Base-by-base conservation (phyloP, 2,113 vertebrate genomes). In the Tylochromis polylepis region DNA sequence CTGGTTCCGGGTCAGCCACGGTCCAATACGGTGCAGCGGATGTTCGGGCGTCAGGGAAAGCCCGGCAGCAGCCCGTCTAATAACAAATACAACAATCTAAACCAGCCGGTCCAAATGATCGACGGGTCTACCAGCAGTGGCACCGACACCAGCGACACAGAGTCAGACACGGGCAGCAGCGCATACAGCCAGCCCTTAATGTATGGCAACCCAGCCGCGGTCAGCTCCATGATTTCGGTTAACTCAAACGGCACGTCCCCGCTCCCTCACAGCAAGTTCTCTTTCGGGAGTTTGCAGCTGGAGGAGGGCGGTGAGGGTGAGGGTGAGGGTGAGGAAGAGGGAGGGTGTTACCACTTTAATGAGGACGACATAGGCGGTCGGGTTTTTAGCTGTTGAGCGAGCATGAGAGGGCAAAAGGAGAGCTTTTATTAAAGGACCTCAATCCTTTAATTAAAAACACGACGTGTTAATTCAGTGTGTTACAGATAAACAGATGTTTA, bases 61-160 rank as follows among this genome's bases (percentile, higher is more conserved):
- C 86, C 87, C 0, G 60, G 53, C 3, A 57, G 24, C 53, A 72
- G 27, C 1, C 82, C 46, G 1, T 77, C 72, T 77, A 51, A 77
- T 51, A 77, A 77, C 46, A 77, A 53, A 77, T 4, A 78, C 53
- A 91, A 81, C 58, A 97, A 96, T 55, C 95, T 92, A 3, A 93
- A 95, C 91, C 94, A 95, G 14, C 95, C 96, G 1, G 89, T 97
- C 8, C 97, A 98, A 16, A 94, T 97, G 96, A 96, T 96, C 0
- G 97, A 99, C 85, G 97, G 96, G 10, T 98, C 97, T 56, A 97
- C 96, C 16, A 98, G 98, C 95, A 98, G 98, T 24, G 98, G 97
- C 41, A 96, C 96, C 0, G 98, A 98, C 81, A 97, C 97, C 20
- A 98, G 97, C 0, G 98, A 99, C 93, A 97, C 97, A 0, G 98